A percentile compares a stretch with the other conserved stretches of the same genome.
These are phyloP conservation scores for Trichacis sp. DNA, from an alignment of 2,888 invertebrate species.

Conservation along the genomic window DNA sequence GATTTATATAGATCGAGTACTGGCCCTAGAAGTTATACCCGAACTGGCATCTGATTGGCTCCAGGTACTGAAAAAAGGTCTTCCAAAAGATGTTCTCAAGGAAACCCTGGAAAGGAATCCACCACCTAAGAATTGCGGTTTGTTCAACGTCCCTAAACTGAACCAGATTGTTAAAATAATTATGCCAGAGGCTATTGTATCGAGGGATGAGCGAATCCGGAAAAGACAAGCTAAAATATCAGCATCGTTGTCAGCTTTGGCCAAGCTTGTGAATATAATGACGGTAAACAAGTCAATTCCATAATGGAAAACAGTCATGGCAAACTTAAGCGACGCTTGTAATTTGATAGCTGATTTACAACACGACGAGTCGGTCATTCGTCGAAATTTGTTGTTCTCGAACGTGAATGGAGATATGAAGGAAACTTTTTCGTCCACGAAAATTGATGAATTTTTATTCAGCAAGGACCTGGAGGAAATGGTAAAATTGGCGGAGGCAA, in stretches of 20 bases:
- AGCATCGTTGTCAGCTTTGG: conserved; percentile 8
- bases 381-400: conserved; percentile 16
- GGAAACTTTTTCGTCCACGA: conserved; percentile 10
- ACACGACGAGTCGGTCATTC: conserved; percentile 20
- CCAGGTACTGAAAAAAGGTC: conserved; percentile 8
- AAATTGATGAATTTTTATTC: conserved; percentile 20
- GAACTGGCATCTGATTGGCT: conserved; percentile 4
- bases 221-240: conserved; percentile 20
- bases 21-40: conserved; percentile 7
- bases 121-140: not conserved
- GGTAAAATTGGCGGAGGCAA: conserved; percentile 15
- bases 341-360: conserved; percentile 26
- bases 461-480: conserved; percentile 18
- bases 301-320: conserved; percentile 1
- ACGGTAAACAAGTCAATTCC: not conserved
- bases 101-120: conserved; percentile 4
- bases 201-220: conserved; percentile 19
- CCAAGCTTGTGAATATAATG: not conserved
- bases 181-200: not conserved
- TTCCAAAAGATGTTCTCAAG: conserved; percentile 4
- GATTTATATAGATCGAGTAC: not conserved
- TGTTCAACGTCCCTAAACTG: conserved; percentile 11
- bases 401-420: conserved; percentile 14
- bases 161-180: conserved; percentile 8
- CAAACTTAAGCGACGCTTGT: conserved; percentile 13